These are phyloP conservation scores for Chymomyza caudatula DNA, from an alignment of 2,888 invertebrate species.

Conservation along the genomic window DNA sequence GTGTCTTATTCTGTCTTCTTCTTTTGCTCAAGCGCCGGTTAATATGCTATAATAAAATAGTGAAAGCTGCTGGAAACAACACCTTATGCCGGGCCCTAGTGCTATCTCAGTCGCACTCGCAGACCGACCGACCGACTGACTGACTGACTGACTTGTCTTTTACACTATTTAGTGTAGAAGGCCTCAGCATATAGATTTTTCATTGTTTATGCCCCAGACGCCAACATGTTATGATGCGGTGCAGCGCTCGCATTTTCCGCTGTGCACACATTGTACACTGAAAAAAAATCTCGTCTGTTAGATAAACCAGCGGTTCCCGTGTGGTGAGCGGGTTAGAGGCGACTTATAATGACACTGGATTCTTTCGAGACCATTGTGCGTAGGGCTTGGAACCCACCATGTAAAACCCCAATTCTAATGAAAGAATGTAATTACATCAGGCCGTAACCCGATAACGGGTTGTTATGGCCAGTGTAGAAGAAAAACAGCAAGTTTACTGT, in stretches of 20 bases:
- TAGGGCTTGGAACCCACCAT: too few species aligned
- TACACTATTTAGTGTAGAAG: not conserved
- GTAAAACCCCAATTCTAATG: too few species aligned
- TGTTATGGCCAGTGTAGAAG: too few species aligned
- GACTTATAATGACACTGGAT: too few species aligned
- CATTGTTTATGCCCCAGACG: slow-evolving; percentile 1
- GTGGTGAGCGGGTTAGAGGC: too few species aligned
- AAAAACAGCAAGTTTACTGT: too few species aligned
- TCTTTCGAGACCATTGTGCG: too few species aligned
- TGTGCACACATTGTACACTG: slow-evolving; percentile 8
- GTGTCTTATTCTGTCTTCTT: not conserved
- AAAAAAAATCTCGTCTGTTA: too few species aligned
- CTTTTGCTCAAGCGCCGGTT: not conserved
- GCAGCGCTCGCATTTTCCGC: slow-evolving; percentile 15
- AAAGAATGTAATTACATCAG: too few species aligned
- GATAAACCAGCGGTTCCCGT: too few species aligned
- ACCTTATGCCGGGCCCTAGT: too few species aligned
- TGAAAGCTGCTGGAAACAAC: not conserved
- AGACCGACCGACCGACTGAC: not conserved
- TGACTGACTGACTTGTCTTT: not conserved
- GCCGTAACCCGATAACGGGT: too few species aligned
- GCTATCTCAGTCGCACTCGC: not conserved
- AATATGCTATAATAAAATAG: not conserved
- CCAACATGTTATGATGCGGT: not conserved
- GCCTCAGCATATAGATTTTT: not conserved